These are phyloP conservation scores for Craniophora ligustri DNA, from an alignment of 2,888 invertebrate genomes.

Conservation along the genomic window DNA sequence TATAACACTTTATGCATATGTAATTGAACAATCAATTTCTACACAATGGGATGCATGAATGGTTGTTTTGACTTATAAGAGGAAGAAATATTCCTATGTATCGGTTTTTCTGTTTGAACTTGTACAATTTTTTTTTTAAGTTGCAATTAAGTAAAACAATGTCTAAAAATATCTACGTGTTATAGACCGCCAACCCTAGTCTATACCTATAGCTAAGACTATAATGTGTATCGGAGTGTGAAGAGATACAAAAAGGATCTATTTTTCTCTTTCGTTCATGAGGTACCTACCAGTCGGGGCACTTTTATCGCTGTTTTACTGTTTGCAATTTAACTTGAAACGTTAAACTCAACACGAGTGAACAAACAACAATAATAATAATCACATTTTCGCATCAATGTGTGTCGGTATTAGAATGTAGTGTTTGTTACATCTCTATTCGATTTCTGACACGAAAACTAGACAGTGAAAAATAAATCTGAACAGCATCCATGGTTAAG, in stretches of 20 bases:
- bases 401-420: conserved; percentile 50
- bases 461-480: too few relatives aligned
- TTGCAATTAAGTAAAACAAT: too few relatives aligned
- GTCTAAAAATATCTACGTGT: too few relatives aligned
- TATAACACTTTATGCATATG: too few relatives aligned
- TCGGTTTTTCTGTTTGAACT: too few relatives aligned
- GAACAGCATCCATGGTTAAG: too few relatives aligned
- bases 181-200: conserved; percentile 36
- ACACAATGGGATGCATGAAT: too few relatives aligned
- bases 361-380: conserved; percentile 76
- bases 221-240: conserved; percentile 45
- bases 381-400: conserved; percentile 67
- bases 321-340: conserved; percentile 84
- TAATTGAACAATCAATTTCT: too few relatives aligned
- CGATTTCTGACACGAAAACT: too few relatives aligned
- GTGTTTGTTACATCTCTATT: conserved; percentile 25
- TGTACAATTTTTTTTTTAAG: too few relatives aligned
- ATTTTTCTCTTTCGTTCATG: conserved; percentile 66
- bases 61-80: too few relatives aligned
- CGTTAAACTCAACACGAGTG: conserved; percentile 72
- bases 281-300: conserved; percentile 75
- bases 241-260: conserved; percentile 57
- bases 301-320: conserved; percentile 83
- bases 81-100: too few relatives aligned
- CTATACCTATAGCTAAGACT: conserved; percentile 41